Percentiles rank a stretch among this genome's conserved stretches.
phyloP scores from a whole-genome alignment of 2,797 vertebrate species.

The Gymnoscopelus microlampas region DNA sequence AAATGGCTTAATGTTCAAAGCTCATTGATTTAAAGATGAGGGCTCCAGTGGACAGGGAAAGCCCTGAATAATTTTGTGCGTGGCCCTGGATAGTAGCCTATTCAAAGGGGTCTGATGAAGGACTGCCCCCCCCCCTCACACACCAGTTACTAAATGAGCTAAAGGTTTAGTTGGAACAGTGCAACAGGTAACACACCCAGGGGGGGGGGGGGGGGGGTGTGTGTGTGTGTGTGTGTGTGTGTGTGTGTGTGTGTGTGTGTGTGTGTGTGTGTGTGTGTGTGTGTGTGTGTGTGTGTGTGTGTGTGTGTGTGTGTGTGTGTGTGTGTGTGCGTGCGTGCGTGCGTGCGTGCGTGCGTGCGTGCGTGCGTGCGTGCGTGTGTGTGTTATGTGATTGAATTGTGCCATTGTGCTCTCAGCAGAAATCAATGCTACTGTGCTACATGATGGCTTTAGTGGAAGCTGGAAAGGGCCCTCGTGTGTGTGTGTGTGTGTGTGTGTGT shows the following conservation, averaged over 20 bases:
- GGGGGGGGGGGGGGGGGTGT: constrained; percentile 12
- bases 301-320: background rate
- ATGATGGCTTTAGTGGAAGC: constrained; percentile 51
- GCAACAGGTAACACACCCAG: too few species aligned
- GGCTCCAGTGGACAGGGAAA: too few species aligned
- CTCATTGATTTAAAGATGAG: too few species aligned
- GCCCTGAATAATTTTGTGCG: too few species aligned
- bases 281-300: background rate
- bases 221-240: constrained; percentile 20
- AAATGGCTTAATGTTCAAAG: too few species aligned
- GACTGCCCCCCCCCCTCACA: too few species aligned
- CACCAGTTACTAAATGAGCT: too few species aligned
- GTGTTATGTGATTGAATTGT: constrained; percentile 52
- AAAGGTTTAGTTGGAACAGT: too few species aligned
- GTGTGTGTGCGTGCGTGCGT: constrained; percentile 17
- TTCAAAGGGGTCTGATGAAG: too few species aligned
- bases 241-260: constrained; percentile 2
- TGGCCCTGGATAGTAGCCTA: too few species aligned
- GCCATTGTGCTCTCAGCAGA: constrained; percentile 63
- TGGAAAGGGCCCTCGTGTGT: background rate
- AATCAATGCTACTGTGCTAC: constrained; percentile 63
- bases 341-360: constrained; percentile 1
- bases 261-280: constrained; percentile 20
- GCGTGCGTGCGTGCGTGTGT: constrained; percentile 8
- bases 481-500: constrained; percentile 3